Conservation (phyloP, 2,113 vertebrate genomes). For the Ahaetulla prasina region DNA sequence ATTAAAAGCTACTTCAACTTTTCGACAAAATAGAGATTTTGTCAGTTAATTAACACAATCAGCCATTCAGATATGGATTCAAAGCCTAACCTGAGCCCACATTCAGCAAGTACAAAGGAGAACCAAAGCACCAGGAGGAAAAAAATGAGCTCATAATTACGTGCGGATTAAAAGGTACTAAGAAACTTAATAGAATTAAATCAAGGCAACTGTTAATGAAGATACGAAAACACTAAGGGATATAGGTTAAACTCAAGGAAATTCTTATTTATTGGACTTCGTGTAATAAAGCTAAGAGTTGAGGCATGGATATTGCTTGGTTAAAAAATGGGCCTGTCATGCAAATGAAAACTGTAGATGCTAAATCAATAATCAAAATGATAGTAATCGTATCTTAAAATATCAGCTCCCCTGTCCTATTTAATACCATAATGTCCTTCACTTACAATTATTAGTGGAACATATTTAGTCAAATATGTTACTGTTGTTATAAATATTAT, state of each 20-base stretch:
- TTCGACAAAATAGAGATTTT: background rate
- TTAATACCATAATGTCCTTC: background rate
- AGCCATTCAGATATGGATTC: background rate
- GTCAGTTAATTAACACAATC: background rate
- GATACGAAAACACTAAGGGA: constrained; percentile 1
- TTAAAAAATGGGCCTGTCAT: background rate
- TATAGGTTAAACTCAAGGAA: constrained; percentile 5
- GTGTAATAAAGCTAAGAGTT: background rate
- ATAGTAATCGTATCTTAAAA: background rate
- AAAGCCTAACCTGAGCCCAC: background rate
- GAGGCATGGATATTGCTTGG: background rate
- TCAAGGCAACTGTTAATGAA: constrained; percentile 23
- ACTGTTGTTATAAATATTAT: too few relatives aligned
- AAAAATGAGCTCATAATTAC: constrained; percentile 1
- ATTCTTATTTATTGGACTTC: background rate
- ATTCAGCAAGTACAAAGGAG: background rate
- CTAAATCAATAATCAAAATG: background rate
- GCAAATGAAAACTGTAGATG: background rate
- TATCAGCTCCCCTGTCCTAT: background rate
- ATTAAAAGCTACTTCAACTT: background rate
- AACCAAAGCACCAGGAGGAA: background rate
- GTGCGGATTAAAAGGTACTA: constrained; percentile 5
- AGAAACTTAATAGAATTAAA: constrained; percentile 10
- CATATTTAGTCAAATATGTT: background rate
- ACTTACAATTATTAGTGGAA: background rate